Evolutionary conservation across 2,797 vertebrate genomes (phyloP).

Genomic region (Okamejei kenojei): DNA sequence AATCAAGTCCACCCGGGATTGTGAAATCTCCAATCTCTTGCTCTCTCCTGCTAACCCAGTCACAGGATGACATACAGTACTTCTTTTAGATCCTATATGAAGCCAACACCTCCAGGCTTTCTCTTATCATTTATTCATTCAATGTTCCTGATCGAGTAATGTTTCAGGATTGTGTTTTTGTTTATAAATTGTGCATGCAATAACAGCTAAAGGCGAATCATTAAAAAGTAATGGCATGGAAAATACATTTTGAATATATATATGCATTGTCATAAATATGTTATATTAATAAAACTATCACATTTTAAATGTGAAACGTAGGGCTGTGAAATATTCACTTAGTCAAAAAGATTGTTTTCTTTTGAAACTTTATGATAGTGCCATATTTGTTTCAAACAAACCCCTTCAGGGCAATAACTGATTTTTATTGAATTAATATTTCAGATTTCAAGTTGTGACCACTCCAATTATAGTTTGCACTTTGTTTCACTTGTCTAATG

Average conservation of each 20-base stretch:
- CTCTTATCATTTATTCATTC: constrained; percentile 26
- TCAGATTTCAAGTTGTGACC: neutral
- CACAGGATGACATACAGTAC: neutral
- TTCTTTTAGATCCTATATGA: neutral
- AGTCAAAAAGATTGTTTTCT: neutral
- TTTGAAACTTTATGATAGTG: neutral
- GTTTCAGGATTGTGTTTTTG: neutral
- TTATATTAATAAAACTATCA: neutral
- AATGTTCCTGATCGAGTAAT: neutral
- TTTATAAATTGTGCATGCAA: neutral
- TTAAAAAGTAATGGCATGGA: constrained; percentile 32
- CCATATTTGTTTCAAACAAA: neutral
- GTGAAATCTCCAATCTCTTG: neutral
- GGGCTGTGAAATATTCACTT: neutral
- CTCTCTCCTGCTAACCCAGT: neutral
- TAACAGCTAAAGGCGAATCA: constrained; percentile 22
- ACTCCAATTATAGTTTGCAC: neutral
- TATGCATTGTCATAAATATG: neutral
- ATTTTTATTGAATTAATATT: neutral
- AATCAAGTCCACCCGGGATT: neutral
- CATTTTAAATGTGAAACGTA: neutral
- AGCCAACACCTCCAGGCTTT: constrained; percentile 9
- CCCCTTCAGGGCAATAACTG: too few species aligned
- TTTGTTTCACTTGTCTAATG: neutral
- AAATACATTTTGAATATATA: constrained; percentile 8